These are phyloP conservation scores for Patella depressa DNA, from an alignment of 2,888 invertebrate species.

Conservation along the genomic window DNA sequence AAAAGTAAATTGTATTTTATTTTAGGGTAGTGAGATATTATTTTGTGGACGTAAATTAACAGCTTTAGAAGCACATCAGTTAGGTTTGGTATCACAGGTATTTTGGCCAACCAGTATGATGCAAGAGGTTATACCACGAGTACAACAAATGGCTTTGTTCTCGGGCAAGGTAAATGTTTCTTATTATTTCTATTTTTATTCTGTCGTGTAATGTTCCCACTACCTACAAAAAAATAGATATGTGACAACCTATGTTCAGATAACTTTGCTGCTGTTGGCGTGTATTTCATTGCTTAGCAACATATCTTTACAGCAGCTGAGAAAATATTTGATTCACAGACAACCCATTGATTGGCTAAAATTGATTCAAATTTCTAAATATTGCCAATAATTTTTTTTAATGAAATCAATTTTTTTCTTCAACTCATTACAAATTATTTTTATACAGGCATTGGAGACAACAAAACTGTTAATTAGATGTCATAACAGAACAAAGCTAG, in stretches of 20 bases:
- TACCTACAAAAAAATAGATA: too few relatives aligned
- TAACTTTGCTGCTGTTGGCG: too few relatives aligned
- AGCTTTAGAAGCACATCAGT: slow-evolving; percentile 83
- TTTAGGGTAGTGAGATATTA: slow-evolving; percentile 81
- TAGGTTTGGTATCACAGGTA: slow-evolving; percentile 85
- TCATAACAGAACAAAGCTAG: slow-evolving; percentile 76
- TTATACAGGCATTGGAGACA: slow-evolving; percentile 70
- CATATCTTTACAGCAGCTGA: too few relatives aligned
- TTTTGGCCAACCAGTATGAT: slow-evolving; percentile 84
- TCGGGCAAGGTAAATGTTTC: slow-evolving; percentile 80
- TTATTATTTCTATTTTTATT: too few relatives aligned
- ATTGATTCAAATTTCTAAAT: too few relatives aligned
- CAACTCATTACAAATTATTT: background rate
- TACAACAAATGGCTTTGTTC: slow-evolving; percentile 80
- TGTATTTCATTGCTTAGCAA: too few relatives aligned
- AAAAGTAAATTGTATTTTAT: background rate
- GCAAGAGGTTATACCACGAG: slow-evolving; percentile 81
- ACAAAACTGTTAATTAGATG: slow-evolving; percentile 75
- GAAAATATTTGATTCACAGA: too few relatives aligned
- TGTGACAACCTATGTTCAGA: too few relatives aligned
- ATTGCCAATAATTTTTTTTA: too few relatives aligned
- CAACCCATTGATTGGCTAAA: too few relatives aligned
- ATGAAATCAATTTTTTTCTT: background rate
- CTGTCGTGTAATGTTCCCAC: too few relatives aligned
- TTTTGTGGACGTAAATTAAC: slow-evolving; percentile 82